Evolutionary conservation across 1,140 invertebrate species (phyloP), one percentile per base, ranked within the genome.

Genomic region (Nautilus pompilius): DNA sequence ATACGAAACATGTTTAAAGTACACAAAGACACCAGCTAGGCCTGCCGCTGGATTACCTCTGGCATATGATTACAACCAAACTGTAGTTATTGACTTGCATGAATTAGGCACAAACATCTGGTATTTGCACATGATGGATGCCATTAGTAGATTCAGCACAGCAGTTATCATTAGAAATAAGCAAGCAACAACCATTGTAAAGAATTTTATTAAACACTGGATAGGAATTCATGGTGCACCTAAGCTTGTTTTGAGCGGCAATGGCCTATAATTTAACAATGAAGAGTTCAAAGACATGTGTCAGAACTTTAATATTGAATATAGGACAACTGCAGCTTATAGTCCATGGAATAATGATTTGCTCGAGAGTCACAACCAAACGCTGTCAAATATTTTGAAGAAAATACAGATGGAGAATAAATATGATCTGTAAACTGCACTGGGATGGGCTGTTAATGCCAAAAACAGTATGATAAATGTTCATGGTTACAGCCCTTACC

Each of bases 271-370:
- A 60, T 66, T 68, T 45, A 58, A 66, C 32, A 65, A 61, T 61
- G 54, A 63, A 5, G 51, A 54, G n/a, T 30, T 66, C 34, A 30
- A 51, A 8, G 46, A 63, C n/a, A 59, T 69, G 61, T 22, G 45
- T 24, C 65, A 66, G 41, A 66, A 67, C 29, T 69, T 67, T 30
- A 67, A 67, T 45, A 69, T 63, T 36, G 61, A 67, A 59, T 57
- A 63, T 26, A 60, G 54, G 32, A 69, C 65, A 4, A 67, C 68
- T 26, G 55, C 65, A 48, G 67, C 60, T 13, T 69, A 60, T 49
- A 63, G 48, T 51, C 68, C 64, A 28, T 69, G 67, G 61, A 60
- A 30, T 33, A 69, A 69, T 67, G 65, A 61, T 13, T 28, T 61
- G n/a, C 54, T 63, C 3, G 65, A 69, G 33, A 63, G 61, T n/a